These are phyloP conservation scores for Diaphora mendica DNA, from an alignment of 2,888 invertebrate species.

Conservation along the genomic window DNA sequence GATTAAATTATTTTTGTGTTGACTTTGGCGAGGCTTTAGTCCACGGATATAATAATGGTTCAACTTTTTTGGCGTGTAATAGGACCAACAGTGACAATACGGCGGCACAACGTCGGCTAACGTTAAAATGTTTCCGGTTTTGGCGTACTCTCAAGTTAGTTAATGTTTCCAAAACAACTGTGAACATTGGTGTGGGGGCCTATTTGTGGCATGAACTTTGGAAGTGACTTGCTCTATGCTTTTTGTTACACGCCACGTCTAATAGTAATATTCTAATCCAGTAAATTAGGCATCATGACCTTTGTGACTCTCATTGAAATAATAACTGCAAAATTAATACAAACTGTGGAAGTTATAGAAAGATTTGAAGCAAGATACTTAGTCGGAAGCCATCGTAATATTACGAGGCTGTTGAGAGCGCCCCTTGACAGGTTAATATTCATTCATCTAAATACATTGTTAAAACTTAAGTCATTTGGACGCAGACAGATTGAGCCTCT, in stretches of 20 bases:
- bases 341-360: slow-evolving; percentile 22
- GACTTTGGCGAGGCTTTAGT: slow-evolving; percentile 48
- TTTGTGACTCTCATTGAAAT: slow-evolving; percentile 31
- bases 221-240: slow-evolving; percentile 59
- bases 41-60: slow-evolving; percentile 54
- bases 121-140: slow-evolving; percentile 82
- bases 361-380: slow-evolving; percentile 28
- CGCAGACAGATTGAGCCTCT: slow-evolving; percentile 36
- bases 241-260: slow-evolving; percentile 50
- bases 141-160: slow-evolving; percentile 84
- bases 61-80: slow-evolving; percentile 73
- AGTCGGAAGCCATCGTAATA: slow-evolving; percentile 23
- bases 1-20: slow-evolving; percentile 61
- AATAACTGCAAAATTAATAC: slow-evolving; percentile 27
- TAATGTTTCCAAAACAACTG: slow-evolving; percentile 83
- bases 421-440: slow-evolving; percentile 46
- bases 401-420: slow-evolving; percentile 27
- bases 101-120: slow-evolving; percentile 63
- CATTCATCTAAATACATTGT: slow-evolving; percentile 46
- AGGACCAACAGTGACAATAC: slow-evolving; percentile 73
- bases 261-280: slow-evolving; percentile 55
- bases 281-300: slow-evolving; percentile 29
- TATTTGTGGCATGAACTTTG: slow-evolving; percentile 69
- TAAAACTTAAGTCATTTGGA: slow-evolving; percentile 49
- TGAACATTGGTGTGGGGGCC: slow-evolving; percentile 63